Percentiles rank a stretch among this genome's conserved stretches.
These are phyloP conservation scores for Poeciliopsis infans DNA, from an alignment of 2,797 vertebrate genomes.

Conservation along the genomic window DNA sequence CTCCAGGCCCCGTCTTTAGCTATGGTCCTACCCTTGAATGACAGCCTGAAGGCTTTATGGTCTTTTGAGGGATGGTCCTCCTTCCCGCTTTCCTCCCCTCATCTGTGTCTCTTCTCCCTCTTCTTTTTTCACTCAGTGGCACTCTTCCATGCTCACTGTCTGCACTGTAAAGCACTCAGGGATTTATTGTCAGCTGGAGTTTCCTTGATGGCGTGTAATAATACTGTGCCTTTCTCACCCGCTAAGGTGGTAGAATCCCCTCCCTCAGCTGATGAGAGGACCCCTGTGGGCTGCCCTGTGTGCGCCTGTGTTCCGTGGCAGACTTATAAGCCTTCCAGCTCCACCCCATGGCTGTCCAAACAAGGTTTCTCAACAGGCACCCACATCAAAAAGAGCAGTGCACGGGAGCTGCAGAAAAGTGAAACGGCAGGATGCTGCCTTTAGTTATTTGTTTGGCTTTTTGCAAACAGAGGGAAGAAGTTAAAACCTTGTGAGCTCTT, in stretches of 20 bases:
- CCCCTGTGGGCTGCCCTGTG: slow-evolving; percentile 79
- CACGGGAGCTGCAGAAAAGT: slow-evolving; percentile 79
- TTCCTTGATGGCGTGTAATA: slow-evolving; percentile 86
- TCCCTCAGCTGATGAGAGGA: slow-evolving; percentile 81
- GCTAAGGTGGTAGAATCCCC: slow-evolving; percentile 82
- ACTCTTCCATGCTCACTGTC: slow-evolving; percentile 76
- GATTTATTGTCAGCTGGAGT: slow-evolving; percentile 85
- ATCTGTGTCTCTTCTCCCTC: slow-evolving; percentile 49
- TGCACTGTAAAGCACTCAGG: slow-evolving; percentile 82
- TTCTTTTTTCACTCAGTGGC: slow-evolving; percentile 64
- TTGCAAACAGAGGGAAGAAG: slow-evolving; percentile 71
- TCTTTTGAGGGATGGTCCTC: slow-evolving; percentile 74
- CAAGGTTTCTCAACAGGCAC: slow-evolving; percentile 87
- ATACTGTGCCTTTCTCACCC: slow-evolving; percentile 82
- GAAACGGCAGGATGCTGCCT: slow-evolving; percentile 78
- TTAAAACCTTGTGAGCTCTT: slow-evolving; percentile 58
- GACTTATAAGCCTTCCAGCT: slow-evolving; percentile 86
- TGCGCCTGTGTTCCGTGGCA: slow-evolving; percentile 86
- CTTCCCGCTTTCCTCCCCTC: slow-evolving; percentile 42
- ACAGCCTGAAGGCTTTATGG: slow-evolving; percentile 79
- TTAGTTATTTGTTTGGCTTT: slow-evolving; percentile 74
- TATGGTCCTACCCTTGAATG: slow-evolving; percentile 70
- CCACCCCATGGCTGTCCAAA: slow-evolving; percentile 89
- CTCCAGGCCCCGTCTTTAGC: slow-evolving; percentile 63
- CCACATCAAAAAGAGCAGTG: slow-evolving; percentile 88